A percentile compares a stretch with the other conserved stretches of the same genome.
These are phyloP conservation scores for Cydia strobilella DNA, from an alignment of 1,140 invertebrate species.

Conservation along the genomic window DNA sequence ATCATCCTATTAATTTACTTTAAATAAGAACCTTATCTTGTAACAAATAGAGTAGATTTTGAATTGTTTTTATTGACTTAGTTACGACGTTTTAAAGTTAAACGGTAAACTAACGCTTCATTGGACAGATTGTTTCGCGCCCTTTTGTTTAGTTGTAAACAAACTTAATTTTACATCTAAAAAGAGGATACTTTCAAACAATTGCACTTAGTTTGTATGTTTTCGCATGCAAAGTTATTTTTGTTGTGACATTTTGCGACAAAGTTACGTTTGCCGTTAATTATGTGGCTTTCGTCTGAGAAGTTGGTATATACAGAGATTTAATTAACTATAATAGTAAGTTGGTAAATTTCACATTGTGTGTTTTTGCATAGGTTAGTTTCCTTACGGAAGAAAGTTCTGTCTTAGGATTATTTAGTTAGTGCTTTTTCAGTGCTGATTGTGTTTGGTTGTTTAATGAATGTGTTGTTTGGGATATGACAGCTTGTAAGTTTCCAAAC, in stretches of 20 bases:
- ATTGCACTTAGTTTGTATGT: background rate
- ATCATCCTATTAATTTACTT: background rate
- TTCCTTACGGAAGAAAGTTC: constrained; percentile 8
- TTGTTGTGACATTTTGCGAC: background rate
- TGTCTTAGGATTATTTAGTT: background rate
- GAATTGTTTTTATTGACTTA: background rate
- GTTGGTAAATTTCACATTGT: constrained; percentile 5
- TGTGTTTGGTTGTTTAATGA: background rate
- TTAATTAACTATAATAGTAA: background rate
- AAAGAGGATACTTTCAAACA: background rate
- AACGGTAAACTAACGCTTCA: constrained; percentile 5
- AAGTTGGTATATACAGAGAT: background rate
- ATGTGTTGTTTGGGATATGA: too few relatives aligned
- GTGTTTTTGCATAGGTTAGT: constrained; percentile 7
- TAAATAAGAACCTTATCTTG: background rate
- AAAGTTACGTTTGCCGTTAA: background rate
- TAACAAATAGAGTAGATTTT: background rate
- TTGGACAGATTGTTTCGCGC: constrained; percentile 25
- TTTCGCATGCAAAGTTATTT: background rate
- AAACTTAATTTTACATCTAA: background rate
- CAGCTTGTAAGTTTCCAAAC: too few relatives aligned
- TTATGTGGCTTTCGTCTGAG: background rate
- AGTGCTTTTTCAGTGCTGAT: background rate
- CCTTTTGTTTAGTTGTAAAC: constrained; percentile 24
- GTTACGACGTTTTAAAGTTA: background rate